A percentile compares a stretch with the other conserved stretches of the same genome.
Conservation (phyloP, 2,797 vertebrate species). For the Xerus rutilus region DNA sequence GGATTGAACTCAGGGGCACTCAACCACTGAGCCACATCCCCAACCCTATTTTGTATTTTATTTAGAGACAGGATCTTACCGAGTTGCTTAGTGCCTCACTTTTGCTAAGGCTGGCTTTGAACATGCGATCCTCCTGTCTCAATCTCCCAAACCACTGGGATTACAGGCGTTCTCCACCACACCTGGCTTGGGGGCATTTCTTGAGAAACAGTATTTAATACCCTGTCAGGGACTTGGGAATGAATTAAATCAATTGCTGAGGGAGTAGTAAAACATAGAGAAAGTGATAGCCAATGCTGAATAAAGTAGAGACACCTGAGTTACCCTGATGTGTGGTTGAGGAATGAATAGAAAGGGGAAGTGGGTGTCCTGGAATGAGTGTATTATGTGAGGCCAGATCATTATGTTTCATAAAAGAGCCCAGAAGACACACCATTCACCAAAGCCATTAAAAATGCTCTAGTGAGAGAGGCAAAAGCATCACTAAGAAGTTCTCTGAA, state of each 20-base stretch:
- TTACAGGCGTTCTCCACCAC: too few species aligned
- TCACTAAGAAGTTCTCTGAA: not conserved
- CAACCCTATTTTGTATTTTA: too few species aligned
- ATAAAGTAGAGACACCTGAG: not conserved
- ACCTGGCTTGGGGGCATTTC: not conserved
- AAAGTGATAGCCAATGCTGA: not conserved
- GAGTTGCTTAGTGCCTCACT: too few species aligned
- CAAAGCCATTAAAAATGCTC: not conserved
- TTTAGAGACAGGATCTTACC: too few species aligned
- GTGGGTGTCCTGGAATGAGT: not conserved
- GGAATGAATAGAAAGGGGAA: not conserved
- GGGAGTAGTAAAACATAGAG: not conserved
- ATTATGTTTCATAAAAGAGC: not conserved
- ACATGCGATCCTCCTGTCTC: too few species aligned
- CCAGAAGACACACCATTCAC: not conserved
- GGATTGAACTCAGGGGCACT: too few species aligned
- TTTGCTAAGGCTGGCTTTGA: too few species aligned
- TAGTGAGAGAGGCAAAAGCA: not conserved
- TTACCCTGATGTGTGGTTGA: not conserved
- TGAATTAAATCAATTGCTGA: not conserved
- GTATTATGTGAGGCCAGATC: not conserved
- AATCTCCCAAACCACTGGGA: too few species aligned
- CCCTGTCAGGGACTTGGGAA: not conserved
- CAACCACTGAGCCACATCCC: too few species aligned
- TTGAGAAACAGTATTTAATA: constrained; percentile 33